Base-by-base conservation (phyloP, 1,140 invertebrate genomes). In the Pogonognathellus flavescens region DNA sequence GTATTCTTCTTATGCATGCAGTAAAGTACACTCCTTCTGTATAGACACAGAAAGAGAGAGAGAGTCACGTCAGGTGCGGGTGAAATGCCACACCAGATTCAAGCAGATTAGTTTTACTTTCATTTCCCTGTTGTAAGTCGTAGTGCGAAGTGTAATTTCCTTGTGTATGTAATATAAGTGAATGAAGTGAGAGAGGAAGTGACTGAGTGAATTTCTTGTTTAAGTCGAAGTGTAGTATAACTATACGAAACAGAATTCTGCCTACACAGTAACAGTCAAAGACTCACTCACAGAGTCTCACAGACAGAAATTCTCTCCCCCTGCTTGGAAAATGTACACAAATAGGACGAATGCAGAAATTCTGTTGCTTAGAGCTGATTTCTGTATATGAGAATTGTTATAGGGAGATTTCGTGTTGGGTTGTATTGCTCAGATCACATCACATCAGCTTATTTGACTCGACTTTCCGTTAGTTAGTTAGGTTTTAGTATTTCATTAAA, bases 231-330 rank as follows among this genome's bases (percentile, higher is more conserved):
- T 50, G 70, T 76, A 3, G 2, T 41, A 41, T 41, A 41, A 41
- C 31, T 41, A 18, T n/a, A 50, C 6, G 14, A 14, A 8, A 49
- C 31, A 31, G 66, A 66, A 18, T 16, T 76, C 25, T 31, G n/a
- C 49, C 11, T 31, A 49, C 41, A 72, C 13, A 41, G 49, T 72
- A 18, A n/a, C 3, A 62, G 18, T 55, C 16, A 83, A 41, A 41
- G 25, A 60, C 41, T 14, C 8, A 70, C 52, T 76, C 72, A 80
- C 50, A 84, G 53, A 80, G 70, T n/a, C n/a, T n/a, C n/a, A 50
- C 53, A 80, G 55, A 80, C 52, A 80, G 76, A 70, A 76, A 57
- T 59, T 84, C 76, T 80, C 76, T 72, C 72, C 55, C 83, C 70
- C 25, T 50, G 11, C 53, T 57, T 14, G 53, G 53, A 14, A 14